phyloP scores from a whole-genome alignment of 2,797 vertebrate genomes.

The Acrossocheilus fasciatus region DNA sequence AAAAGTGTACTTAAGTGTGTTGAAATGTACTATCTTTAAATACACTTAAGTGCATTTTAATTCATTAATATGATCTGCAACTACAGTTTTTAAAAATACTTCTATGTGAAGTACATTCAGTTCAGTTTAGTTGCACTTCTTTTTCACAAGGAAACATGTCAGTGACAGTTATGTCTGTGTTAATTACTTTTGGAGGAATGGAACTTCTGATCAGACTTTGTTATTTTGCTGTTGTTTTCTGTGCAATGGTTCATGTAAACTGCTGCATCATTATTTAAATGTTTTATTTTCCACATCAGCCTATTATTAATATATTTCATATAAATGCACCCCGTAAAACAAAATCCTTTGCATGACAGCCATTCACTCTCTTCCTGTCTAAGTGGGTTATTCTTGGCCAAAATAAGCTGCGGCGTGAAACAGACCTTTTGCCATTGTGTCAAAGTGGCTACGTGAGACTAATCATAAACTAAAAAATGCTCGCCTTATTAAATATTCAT shows the following conservation, averaged over 20 bases:
- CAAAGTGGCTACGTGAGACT: constrained; percentile 26
- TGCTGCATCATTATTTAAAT: not conserved
- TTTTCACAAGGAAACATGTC: not conserved
- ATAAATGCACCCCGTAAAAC: not conserved
- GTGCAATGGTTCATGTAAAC: not conserved
- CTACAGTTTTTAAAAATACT: not conserved
- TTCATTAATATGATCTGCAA: not conserved
- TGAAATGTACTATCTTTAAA: not conserved
- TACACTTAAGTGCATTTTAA: not conserved
- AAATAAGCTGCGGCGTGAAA: constrained; percentile 7
- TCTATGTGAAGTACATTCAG: not conserved
- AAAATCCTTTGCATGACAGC: not conserved
- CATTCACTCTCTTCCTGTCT: not conserved
- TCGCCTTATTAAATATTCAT: constrained; percentile 7
- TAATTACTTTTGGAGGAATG: not conserved
- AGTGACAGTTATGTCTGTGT: not conserved
- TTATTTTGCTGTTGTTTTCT: not conserved
- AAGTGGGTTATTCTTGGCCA: constrained; percentile 4
- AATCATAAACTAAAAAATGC: constrained; percentile 22
- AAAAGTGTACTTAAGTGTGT: not conserved
- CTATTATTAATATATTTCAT: not conserved
- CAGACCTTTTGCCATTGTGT: constrained; percentile 28
- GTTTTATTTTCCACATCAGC: not conserved
- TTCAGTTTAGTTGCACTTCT: not conserved
- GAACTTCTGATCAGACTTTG: not conserved